Conservation (phyloP, 2,113 vertebrate genomes). For the Mormyrus iriodes region DNA sequence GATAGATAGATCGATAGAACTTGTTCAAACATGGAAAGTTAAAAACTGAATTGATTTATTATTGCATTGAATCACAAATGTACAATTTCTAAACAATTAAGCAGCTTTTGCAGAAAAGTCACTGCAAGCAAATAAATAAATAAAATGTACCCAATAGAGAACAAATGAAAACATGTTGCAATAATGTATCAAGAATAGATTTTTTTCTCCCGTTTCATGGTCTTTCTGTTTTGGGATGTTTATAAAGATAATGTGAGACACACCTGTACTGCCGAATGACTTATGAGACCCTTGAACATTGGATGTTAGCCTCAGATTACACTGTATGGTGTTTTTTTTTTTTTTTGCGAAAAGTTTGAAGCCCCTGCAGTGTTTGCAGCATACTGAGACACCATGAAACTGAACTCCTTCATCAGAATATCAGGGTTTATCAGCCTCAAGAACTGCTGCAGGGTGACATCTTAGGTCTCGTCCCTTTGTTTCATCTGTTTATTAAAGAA, state of each 20-base stretch:
- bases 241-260: not conserved
- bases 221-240: not conserved
- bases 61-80: not conserved
- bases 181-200: not conserved
- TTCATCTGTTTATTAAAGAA: slow-evolving; percentile 1
- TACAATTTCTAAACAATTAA: not conserved
- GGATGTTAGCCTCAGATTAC: not conserved
- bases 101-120: not conserved
- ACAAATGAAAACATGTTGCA: not conserved
- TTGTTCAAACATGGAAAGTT: not conserved
- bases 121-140: not conserved
- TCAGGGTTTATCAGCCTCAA: not conserved
- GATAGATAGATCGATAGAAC: not conserved
- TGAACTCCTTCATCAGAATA: not conserved
- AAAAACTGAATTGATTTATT: not conserved
- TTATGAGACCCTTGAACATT: not conserved
- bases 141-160: not conserved
- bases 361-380: not conserved
- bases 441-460: not conserved
- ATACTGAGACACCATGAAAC: not conserved
- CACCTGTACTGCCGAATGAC: not conserved
- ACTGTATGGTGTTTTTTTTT: not conserved
- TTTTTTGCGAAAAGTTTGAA: not conserved
- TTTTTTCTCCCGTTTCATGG: not conserved
- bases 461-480: not conserved